Base-by-base conservation (phyloP, 2,113 vertebrate species). In the Barbus barbus region DNA sequence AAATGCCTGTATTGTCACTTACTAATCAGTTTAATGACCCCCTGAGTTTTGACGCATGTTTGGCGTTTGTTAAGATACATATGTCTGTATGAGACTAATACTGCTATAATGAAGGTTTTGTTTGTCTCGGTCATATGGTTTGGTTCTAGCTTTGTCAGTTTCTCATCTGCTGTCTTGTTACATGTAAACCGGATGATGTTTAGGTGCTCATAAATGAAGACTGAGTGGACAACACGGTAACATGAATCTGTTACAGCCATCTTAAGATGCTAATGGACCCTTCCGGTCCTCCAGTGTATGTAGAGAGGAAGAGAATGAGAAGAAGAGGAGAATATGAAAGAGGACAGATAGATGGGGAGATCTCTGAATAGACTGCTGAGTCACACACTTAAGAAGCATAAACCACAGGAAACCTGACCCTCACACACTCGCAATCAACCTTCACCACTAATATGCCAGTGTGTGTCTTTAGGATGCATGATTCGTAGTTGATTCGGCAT, bases 361-460 rank as follows among this genome's bases (percentile, higher is more conserved):
- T 87, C 85, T 83, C 38, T 78, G 81, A 76, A 88, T 83, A 87
- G 83, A 84, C 60, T 83, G 83, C 84, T 89, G 87, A 87, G 87
- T 89, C 87, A 89, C 85, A 72, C 80, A 80, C 69, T 88, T 86
- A 75, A 85, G 84, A 86, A 82, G 85, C 85, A 36, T 51, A 69
- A 81, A 80, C 85, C 84, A 76, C 83, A 81, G 81, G 87, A 85
- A 84, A 81, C 85, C 82, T 84, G 84, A 80, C 58, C 75, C 75
- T 79, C 79, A 67, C 76, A 83, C 44, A 78, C 82, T 78, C 48
- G 63, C 67, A 87, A 84, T 82, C 88, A 83, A 78, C 79, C 85
- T 84, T 83, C 74, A 81, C 84, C 65, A 84, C 81, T 69, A 80
- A 78, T 89, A 69, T 86, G 22, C 65, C 77, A n/a, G 67, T 82